These are phyloP conservation scores for Pseudachorutes palmiensis DNA, from an alignment of 1,140 invertebrate species.

Conservation along the genomic window DNA sequence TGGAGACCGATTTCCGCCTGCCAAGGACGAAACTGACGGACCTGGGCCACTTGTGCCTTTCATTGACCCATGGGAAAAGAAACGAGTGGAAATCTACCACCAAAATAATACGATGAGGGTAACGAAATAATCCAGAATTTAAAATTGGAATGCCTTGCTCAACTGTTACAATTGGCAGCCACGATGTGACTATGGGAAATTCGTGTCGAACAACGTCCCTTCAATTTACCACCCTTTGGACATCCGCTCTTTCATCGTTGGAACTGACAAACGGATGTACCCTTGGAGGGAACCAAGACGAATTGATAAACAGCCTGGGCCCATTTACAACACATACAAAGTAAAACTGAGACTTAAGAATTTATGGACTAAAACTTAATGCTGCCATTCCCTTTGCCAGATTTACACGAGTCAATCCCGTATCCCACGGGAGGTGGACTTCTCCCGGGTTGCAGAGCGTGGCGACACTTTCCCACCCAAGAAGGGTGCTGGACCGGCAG, in stretches of 20 bases:
- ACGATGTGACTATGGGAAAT: constrained; percentile 22
- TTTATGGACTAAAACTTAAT: neutral
- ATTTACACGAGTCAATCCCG: constrained; percentile 21
- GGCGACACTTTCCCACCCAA: constrained; percentile 2
- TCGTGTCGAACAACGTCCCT: constrained; percentile 25
- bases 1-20: constrained; percentile 7
- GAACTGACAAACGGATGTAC: constrained; percentile 29
- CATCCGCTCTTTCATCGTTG: constrained; percentile 25
- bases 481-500: constrained; percentile 26
- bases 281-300: constrained; percentile 24
- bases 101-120: neutral
- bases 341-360: constrained; percentile 4
- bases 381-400: neutral
- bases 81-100: neutral
- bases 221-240: constrained; percentile 29
- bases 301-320: constrained; percentile 16
- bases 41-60: constrained; percentile 17
- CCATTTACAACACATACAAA: constrained; percentile 26
- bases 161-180: constrained; percentile 15
- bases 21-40: neutral
- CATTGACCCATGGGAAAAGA: constrained; percentile 19
- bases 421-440: neutral
- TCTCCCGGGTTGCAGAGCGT: neutral
- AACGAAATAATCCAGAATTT: neutral
- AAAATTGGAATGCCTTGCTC: neutral